Evolutionary conservation across 2,113 vertebrate genomes (phyloP), one percentile per base, ranked within the genome.

Genomic region (Irena cyanogastra): DNA sequence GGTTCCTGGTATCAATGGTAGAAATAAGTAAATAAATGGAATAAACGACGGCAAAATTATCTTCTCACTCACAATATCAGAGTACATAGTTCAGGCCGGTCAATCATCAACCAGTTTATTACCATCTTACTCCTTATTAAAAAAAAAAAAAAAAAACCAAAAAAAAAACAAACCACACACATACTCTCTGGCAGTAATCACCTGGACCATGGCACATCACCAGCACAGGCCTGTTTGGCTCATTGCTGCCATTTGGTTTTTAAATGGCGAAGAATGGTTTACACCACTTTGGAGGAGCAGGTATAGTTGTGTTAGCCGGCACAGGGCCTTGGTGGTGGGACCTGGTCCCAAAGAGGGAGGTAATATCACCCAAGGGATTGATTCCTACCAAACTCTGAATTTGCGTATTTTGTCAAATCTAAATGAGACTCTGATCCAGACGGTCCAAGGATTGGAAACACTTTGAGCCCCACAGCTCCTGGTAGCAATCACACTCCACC

Each of bases 41-140:
- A 89, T 27, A 65, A 81, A 83, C 0, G 33, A 90, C 3, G 13
- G 60, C 80, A 83, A 92, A 91, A 92, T 93, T 79, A 91, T 91
- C 83, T 80, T 89, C 92, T 92, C 72, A 11, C 89, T 89, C 57
- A 82, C 95, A 96, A 94, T 93, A 94, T 83, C 70, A 96, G 83
- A 83, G 97, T 88, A 95, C 97, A 96, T 94, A 97, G 97, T 93
- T 96, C 92, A 91, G 87, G 76, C 72, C 77, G 27, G 87, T 82
- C 92, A 93, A 97, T 91, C 88, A 96, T 88, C 94, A 82, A 91
- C 94, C 84, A 90, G 96, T 94, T 96, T 96, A 96, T 94, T 93
- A 87, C 87, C 59, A 77, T 56, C 87, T 88, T 95, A 78, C 26
- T 94, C 74, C 85, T 93, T 94, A 94, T 94, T 94, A 94, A 94